Percentiles rank a stretch among this genome's conserved stretches.
Evolutionary conservation across 2,888 invertebrate genomes (phyloP).

Genomic region (Tiliacea citrago): DNA sequence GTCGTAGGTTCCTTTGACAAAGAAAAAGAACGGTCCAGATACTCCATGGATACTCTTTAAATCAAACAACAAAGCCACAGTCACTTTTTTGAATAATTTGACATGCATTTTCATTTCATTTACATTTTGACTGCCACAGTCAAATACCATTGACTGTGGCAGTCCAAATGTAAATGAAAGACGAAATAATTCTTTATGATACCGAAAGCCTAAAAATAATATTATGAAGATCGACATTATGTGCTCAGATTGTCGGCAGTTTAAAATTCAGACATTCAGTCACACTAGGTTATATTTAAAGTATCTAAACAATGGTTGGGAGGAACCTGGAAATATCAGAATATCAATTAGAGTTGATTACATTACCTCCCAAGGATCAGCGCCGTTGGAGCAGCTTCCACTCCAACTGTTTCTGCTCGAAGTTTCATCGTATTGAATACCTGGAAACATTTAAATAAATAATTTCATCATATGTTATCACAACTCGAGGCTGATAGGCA

Average conservation of each 20-base stretch:
- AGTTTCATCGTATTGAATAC: conserved; percentile 89
- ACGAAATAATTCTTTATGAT: background rate
- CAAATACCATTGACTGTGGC: too few relatives aligned
- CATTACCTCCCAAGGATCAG: conserved; percentile 96
- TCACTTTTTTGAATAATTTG: too few relatives aligned
- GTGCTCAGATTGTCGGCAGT: background rate
- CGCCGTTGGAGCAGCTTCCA: conserved; percentile 87
- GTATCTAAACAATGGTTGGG: background rate
- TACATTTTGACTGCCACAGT: too few relatives aligned
- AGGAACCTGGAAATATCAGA: background rate
- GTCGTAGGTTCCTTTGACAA: too few relatives aligned
- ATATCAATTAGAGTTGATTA: background rate
- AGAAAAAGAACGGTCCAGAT: too few relatives aligned
- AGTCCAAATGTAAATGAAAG: background rate
- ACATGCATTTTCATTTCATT: too few relatives aligned
- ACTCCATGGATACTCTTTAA: too few relatives aligned
- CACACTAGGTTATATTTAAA: background rate
- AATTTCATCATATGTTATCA: background rate
- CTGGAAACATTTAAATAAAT: conserved; percentile 64
- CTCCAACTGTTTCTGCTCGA: conserved; percentile 88
- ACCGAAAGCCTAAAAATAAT: background rate
- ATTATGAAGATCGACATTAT: background rate
- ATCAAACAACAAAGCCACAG: too few relatives aligned
- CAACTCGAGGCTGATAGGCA: too few relatives aligned
- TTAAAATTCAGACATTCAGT: background rate